Evolutionary conservation across 2,113 vertebrate genomes (phyloP), one percentile per base, ranked within the genome.

Genomic region (Osmerus mordax): DNA sequence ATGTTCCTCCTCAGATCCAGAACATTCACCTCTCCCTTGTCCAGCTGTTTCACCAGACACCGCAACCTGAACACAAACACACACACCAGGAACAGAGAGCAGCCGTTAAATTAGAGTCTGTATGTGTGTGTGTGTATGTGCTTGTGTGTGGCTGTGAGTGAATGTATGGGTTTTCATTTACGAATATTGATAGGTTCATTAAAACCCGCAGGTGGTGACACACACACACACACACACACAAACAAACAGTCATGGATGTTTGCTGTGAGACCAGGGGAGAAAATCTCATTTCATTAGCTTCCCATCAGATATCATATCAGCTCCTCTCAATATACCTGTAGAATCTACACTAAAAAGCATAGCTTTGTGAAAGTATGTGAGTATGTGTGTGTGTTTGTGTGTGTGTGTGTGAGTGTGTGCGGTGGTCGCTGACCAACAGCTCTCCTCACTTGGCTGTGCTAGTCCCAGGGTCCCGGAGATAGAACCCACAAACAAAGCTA

Each of bases 1-100:
- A 99, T 95, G 80, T 98, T 98, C 88, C 95, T 95, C 87, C 96
- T 96, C 65, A 99, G 91, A 71, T 98, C 96, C 51, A 91, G 88
- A 1, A 98, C 77, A 59, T 98, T 98, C 72, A 99, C 92, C 7
- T 96, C 95, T 65, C 96, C 97, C 16, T 90, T 95, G 84, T 99
- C 96, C 88, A 99, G 91, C 90, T 97, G 96, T 80, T 96, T 97
- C 85, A 99, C 94, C 80, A 95, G 89, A 84, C 91, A 95, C 93
- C 96, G 93, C 90, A 99, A 89, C 94, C 97, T 99, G 81, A 73
- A 73, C 41, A 62, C 59, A 21, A 14, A 58, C 19, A 59, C 56
- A 62, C 60, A 62, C 23, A 15, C 4, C 53, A 53, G 60, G 23
- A 62, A 23, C 41, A 9, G 41, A 47, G 41, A 47, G 41, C 41